Evolutionary conservation across 2,797 vertebrate genomes (phyloP).

Genomic region (Tapirus indicus): DNA sequence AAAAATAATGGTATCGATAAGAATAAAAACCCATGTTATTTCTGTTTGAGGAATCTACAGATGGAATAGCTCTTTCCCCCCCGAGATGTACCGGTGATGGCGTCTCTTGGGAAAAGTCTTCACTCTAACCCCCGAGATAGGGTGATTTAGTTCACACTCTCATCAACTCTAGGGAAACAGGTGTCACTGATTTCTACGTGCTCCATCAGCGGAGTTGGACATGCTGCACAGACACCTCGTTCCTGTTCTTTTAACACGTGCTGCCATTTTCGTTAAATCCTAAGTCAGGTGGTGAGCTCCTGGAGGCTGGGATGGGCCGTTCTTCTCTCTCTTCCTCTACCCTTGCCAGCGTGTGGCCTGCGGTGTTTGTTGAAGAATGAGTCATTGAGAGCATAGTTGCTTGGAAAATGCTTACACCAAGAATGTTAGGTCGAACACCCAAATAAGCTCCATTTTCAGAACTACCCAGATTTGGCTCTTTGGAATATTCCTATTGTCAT

Average conservation of each 20-base stretch:
- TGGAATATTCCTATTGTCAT: fast-evolving
- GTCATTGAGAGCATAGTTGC: fast-evolving
- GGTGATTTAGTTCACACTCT: too few species aligned
- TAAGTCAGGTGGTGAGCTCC: neutral
- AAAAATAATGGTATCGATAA: neutral
- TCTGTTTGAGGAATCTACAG: neutral
- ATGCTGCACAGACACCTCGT: fast-evolving
- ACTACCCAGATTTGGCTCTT: neutral
- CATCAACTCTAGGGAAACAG: neutral
- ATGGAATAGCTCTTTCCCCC: neutral
- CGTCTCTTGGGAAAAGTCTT: neutral
- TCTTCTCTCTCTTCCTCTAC: neutral
- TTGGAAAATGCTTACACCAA: neutral
- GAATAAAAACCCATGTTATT: neutral
- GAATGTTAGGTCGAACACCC: neutral
- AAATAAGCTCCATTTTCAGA: neutral
- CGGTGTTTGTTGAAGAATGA: neutral
- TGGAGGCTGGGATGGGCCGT: fast-evolving
- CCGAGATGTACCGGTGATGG: neutral
- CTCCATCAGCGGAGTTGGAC: fast-evolving
- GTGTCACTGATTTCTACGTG: fast-evolving
- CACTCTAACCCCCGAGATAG: neutral
- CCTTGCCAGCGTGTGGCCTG: fast-evolving
- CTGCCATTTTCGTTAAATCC: neutral
- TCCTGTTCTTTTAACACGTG: too few species aligned